phyloP scores from a whole-genome alignment of 2,888 invertebrate species.

The Lasioglossum morio region DNA sequence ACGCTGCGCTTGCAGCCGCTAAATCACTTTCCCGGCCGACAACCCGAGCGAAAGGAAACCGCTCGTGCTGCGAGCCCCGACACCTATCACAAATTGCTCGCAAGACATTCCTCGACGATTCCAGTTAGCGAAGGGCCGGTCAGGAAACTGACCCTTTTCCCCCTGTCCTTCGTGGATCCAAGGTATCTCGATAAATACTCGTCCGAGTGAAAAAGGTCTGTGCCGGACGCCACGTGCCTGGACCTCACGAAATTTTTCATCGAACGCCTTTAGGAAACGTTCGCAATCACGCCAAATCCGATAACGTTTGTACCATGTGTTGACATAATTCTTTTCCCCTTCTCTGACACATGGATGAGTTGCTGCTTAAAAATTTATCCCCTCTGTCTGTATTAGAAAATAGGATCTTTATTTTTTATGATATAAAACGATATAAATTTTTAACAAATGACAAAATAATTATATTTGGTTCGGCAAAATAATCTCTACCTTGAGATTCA shows the following conservation, averaged over 20 bases:
- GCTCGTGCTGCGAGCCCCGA: slow-evolving; percentile 1
- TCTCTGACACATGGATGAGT: background rate
- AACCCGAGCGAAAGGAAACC: slow-evolving; percentile 11
- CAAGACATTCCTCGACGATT: slow-evolving; percentile 20
- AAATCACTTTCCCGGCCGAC: slow-evolving; percentile 44
- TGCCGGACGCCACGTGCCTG: background rate
- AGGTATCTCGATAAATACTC: slow-evolving; percentile 25
- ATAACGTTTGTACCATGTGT: too few species aligned
- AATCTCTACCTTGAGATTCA: too few species aligned
- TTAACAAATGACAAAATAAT: background rate
- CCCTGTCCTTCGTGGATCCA: background rate
- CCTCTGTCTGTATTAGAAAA: background rate
- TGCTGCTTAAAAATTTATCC: background rate
- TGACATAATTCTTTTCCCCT: background rate
- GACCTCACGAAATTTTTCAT: slow-evolving; percentile 8
- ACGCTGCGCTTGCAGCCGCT: slow-evolving; percentile 41
- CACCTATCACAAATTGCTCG: slow-evolving; percentile 32
- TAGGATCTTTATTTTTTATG: background rate
- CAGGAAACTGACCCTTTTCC: background rate
- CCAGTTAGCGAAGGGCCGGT: slow-evolving; percentile 8
- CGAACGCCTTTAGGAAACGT: background rate
- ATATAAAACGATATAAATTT: too few species aligned
- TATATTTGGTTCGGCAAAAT: background rate
- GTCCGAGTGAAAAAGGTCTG: background rate
- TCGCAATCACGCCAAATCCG: background rate